These are phyloP conservation scores for Sander vitreus DNA, from an alignment of 2,113 vertebrate genomes.

Conservation along the genomic window DNA sequence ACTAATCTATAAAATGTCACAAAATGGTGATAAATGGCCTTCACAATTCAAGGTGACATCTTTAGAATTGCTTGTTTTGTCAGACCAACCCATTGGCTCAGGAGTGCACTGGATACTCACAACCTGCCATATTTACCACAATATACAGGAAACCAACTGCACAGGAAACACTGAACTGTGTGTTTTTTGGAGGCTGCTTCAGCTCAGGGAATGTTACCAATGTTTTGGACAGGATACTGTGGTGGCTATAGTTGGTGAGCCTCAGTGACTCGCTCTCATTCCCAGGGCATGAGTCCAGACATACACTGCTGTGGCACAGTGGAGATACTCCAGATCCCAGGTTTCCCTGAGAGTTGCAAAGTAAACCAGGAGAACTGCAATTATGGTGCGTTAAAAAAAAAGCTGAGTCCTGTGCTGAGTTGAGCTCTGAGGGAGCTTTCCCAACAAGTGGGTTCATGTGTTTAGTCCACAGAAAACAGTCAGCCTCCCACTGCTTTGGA, in stretches of 20 bases:
- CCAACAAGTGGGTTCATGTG: slow-evolving; percentile 70
- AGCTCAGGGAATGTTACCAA: slow-evolving; percentile 58
- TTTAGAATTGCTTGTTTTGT: not conserved
- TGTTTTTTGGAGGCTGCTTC: slow-evolving; percentile 54
- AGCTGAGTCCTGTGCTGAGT: slow-evolving; percentile 66
- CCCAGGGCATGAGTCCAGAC: slow-evolving; percentile 64
- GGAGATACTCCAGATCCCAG: slow-evolving; percentile 52
- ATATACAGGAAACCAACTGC: slow-evolving; percentile 36
- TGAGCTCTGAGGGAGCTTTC: slow-evolving; percentile 57
- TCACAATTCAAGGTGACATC: not conserved
- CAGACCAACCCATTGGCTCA: not conserved
- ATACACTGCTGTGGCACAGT: slow-evolving; percentile 2
- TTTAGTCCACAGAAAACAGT: slow-evolving; percentile 72
- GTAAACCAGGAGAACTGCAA: slow-evolving; percentile 73
- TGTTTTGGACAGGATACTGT: slow-evolving; percentile 68
- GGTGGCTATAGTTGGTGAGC: slow-evolving; percentile 68
- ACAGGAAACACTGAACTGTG: slow-evolving; percentile 42
- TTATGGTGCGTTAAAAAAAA: slow-evolving; percentile 72
- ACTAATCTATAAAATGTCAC: not conserved
- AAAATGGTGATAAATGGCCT: not conserved
- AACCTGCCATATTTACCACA: slow-evolving; percentile 28
- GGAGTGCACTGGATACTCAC: not conserved
- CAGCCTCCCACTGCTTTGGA: slow-evolving; percentile 64
- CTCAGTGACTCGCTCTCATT: slow-evolving; percentile 51
- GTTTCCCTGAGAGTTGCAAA: slow-evolving; percentile 62